phyloP scores from a whole-genome alignment of 2,113 vertebrate species.

The Podarcis muralis region DNA sequence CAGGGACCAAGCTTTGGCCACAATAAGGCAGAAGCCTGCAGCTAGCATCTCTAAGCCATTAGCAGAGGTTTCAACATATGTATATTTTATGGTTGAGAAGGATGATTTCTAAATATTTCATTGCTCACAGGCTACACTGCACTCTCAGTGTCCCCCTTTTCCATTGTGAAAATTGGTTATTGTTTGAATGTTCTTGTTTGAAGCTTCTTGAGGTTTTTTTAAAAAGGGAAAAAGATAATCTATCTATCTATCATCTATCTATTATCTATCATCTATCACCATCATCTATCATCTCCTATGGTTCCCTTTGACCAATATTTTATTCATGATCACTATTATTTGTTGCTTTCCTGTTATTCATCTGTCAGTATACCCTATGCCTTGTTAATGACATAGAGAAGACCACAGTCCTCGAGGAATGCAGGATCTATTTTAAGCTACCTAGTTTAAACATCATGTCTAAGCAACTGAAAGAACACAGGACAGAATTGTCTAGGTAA shows the following conservation, averaged over 20 bases:
- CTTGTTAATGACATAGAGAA: neutral
- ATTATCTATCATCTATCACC: no score
- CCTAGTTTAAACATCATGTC: neutral
- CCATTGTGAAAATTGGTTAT: neutral
- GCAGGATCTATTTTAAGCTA: constrained; percentile 14
- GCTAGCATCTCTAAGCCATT: constrained; percentile 6
- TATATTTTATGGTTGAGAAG: constrained; percentile 20
- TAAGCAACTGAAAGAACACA: neutral
- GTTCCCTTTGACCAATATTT: neutral
- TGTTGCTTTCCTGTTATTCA: neutral
- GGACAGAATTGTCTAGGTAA: neutral
- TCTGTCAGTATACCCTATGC: neutral
- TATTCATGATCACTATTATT: constrained; percentile 8
- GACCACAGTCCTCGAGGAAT: neutral
- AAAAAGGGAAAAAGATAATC: neutral
- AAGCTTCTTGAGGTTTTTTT: neutral
- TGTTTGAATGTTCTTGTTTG: neutral
- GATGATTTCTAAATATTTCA: constrained; percentile 26
- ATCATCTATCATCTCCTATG: neutral
- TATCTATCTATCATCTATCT: no score
- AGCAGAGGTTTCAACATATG: constrained; percentile 6
- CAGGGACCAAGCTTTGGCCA: neutral
- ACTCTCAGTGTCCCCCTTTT: neutral
- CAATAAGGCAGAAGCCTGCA: neutral
- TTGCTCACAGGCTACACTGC: neutral